Conservation (phyloP, 2,888 invertebrate genomes). For the Ceramica pisi region DNA sequence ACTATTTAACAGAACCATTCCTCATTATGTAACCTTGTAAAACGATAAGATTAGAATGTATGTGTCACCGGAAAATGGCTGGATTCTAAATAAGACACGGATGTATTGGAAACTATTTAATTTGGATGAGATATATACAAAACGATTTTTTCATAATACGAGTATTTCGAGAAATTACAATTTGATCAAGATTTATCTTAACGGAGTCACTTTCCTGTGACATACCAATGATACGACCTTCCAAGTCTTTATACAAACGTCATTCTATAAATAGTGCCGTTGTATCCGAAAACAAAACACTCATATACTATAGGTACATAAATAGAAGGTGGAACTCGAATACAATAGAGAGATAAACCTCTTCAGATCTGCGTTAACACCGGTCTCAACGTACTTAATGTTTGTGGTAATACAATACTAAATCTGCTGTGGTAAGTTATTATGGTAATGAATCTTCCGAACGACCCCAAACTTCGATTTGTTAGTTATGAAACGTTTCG, state of each 20-base stretch:
- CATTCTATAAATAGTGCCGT: not conserved
- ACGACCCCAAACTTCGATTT: slow-evolving; percentile 49
- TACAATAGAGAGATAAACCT: slow-evolving; percentile 9
- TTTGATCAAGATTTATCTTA: too few species aligned
- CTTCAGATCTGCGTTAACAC: slow-evolving; percentile 9
- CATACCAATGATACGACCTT: not conserved
- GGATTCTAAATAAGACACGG: too few species aligned
- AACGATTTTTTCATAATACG: too few species aligned
- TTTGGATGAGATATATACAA: too few species aligned
- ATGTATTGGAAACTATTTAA: too few species aligned
- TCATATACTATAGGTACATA: not conserved
- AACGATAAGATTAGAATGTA: too few species aligned
- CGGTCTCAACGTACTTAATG: slow-evolving; percentile 28
- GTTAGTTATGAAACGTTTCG: slow-evolving; percentile 51
- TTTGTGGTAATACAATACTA: slow-evolving; percentile 33
- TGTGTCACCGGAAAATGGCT: too few species aligned
- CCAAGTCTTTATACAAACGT: slow-evolving; percentile 8
- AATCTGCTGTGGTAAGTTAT: slow-evolving; percentile 49
- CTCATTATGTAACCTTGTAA: not conserved
- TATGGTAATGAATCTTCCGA: slow-evolving; percentile 59
- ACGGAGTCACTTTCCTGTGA: too few species aligned
- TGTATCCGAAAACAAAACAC: slow-evolving; percentile 1
- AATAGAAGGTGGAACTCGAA: not conserved
- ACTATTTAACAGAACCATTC: not conserved
- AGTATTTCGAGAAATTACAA: too few species aligned